Evolutionary conservation across 2,113 vertebrate species (phyloP).

Genomic region (Ophthalmotilapia sp.): DNA sequence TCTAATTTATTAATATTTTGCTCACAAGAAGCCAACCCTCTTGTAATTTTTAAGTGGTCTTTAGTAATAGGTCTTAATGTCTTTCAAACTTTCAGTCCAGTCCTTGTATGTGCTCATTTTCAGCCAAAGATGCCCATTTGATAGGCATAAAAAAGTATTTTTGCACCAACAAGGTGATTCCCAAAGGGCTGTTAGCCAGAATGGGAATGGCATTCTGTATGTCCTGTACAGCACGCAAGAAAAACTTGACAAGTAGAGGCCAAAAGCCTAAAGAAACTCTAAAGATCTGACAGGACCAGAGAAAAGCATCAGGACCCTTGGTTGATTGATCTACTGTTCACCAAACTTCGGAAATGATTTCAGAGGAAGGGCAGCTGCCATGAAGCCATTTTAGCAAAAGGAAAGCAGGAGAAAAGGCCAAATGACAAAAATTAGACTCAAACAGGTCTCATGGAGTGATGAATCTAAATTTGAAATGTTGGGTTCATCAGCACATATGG

Average conservation of each 20-base stretch:
- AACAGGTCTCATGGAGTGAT: not conserved
- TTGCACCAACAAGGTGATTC: not conserved
- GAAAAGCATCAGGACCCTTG: not conserved
- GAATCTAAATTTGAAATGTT: not conserved
- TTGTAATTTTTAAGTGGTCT: not conserved
- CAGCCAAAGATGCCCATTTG: not conserved
- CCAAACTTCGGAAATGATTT: accelerated
- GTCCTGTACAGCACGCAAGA: accelerated
- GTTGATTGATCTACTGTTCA: not conserved
- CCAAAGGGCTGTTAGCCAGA: not conserved
- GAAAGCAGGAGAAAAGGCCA: not conserved
- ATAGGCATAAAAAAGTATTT: not conserved
- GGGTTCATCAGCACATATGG: not conserved
- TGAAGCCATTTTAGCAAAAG: not conserved
- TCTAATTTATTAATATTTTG: not conserved
- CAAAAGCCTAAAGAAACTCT: not conserved
- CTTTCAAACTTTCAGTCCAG: not conserved
- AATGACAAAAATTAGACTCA: not conserved
- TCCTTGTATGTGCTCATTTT: not conserved
- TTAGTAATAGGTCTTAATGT: not conserved
- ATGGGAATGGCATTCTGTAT: not conserved
- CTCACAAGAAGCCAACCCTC: not conserved
- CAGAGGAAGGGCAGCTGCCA: not conserved
- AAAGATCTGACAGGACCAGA: not conserved
- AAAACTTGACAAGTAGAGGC: not conserved